These are phyloP conservation scores for Ichneumoninae sp. DNA, from an alignment of 2,888 invertebrate species.

Conservation along the genomic window DNA sequence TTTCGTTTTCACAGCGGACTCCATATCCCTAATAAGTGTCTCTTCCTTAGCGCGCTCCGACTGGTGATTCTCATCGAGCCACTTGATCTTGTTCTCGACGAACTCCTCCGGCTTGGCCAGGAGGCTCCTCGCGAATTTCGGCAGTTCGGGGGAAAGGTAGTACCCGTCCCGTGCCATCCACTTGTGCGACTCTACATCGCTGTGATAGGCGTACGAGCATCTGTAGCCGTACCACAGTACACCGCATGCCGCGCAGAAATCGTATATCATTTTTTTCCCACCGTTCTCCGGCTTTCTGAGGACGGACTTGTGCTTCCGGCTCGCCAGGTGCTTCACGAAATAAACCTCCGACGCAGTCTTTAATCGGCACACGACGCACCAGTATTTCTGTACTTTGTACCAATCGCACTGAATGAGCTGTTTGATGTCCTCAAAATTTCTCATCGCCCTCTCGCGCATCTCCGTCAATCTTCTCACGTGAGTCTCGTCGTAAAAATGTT, in stretches of 20 bases:
- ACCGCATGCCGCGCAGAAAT: slow-evolving; percentile 64
- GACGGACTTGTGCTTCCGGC: not conserved
- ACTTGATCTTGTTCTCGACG: slow-evolving; percentile 56
- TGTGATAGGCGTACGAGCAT: slow-evolving; percentile 57
- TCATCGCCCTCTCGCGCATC: not conserved
- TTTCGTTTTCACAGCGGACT: slow-evolving; percentile 62
- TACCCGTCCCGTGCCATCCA: slow-evolving; percentile 30
- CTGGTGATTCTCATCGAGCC: slow-evolving; percentile 61
- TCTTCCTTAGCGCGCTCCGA: slow-evolving; percentile 59
- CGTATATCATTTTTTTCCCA: slow-evolving; percentile 37
- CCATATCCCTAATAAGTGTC: slow-evolving; percentile 69
- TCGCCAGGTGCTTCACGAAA: slow-evolving; percentile 53
- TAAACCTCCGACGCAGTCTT: not conserved
- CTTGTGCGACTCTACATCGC: slow-evolving; percentile 48
- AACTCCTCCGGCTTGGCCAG: slow-evolving; percentile 58
- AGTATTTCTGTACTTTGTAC: slow-evolving; percentile 60
- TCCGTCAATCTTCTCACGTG: slow-evolving; percentile 6
- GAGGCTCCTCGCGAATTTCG: slow-evolving; percentile 37
- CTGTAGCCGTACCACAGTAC: slow-evolving; percentile 66
- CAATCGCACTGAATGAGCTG: slow-evolving; percentile 51
- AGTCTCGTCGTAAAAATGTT: slow-evolving; percentile 35
- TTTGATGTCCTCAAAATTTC: slow-evolving; percentile 17
- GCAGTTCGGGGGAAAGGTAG: slow-evolving; percentile 24
- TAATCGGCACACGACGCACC: slow-evolving; percentile 56
- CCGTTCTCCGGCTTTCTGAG: not conserved